A percentile compares a stretch with the other conserved stretches of the same genome.
Conservation (phyloP, 2,888 invertebrate genomes). For the Lamproptera curius region DNA sequence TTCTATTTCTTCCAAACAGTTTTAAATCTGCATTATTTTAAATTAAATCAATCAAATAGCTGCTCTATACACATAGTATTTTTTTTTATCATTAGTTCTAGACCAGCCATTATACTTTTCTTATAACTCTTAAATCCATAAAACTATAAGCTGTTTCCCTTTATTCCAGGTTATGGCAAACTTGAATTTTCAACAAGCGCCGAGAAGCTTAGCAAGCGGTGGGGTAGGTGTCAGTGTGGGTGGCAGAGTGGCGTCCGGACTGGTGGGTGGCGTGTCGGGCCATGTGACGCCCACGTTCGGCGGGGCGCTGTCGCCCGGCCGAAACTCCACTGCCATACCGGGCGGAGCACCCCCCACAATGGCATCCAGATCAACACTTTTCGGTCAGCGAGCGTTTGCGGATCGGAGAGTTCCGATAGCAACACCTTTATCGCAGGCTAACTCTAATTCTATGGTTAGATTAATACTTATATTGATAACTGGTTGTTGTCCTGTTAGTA, state of each 20-base stretch:
- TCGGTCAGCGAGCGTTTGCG: slow-evolving; percentile 88
- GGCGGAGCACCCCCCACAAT: slow-evolving; percentile 76
- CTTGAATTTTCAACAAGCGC: slow-evolving; percentile 93
- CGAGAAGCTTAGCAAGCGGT: slow-evolving; percentile 91
- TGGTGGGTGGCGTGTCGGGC: slow-evolving; percentile 84
- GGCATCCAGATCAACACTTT: slow-evolving; percentile 81
- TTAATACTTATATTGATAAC: neutral
- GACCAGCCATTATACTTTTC: too few species aligned
- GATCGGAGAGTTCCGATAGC: slow-evolving; percentile 85
- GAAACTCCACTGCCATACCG: slow-evolving; percentile 64
- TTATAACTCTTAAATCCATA: too few species aligned
- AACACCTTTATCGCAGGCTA: slow-evolving; percentile 74
- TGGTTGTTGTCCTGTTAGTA: too few species aligned
- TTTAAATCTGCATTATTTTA: too few species aligned
- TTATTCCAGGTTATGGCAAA: slow-evolving; percentile 90
- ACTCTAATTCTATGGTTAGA: slow-evolving; percentile 73
- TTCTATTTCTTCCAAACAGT: too few species aligned
- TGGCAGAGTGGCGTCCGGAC: slow-evolving; percentile 79
- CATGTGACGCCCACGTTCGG: slow-evolving; percentile 76
- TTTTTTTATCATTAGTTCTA: too few species aligned
- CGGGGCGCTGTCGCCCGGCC: slow-evolving; percentile 69
- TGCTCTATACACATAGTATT: too few species aligned
- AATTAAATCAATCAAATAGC: too few species aligned
- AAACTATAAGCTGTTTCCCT: neutral
- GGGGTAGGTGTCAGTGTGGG: slow-evolving; percentile 81